Conservation (phyloP, 2,797 vertebrate genomes). For the Podargus strigoides region DNA sequence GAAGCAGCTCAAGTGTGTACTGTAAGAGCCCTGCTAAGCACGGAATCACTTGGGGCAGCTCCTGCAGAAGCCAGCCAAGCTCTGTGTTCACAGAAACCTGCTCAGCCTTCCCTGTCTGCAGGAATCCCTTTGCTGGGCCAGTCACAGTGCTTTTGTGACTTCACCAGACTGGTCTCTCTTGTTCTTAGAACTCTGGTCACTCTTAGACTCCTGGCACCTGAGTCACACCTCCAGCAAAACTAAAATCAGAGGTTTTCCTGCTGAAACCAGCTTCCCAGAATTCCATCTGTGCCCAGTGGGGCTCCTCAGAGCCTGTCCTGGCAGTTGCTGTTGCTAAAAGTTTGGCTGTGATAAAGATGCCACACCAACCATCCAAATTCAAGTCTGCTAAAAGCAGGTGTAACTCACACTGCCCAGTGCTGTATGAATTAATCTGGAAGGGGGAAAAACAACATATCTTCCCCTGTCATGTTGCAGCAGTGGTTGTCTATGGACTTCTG, state of each 20-base stretch:
- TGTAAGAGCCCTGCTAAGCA: not conserved
- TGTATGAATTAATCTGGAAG: not conserved
- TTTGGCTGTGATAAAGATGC: not conserved
- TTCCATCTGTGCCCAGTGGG: not conserved
- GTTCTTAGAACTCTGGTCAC: not conserved
- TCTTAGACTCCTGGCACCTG: not conserved
- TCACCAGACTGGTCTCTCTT: fast-evolving
- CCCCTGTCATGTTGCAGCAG: not conserved
- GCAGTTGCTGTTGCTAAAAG: not conserved
- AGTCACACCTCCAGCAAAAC: not conserved
- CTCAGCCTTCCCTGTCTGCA: not conserved
- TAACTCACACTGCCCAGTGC: not conserved
- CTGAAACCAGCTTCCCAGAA: not conserved
- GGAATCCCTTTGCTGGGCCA: not conserved
- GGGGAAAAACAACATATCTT: not conserved
- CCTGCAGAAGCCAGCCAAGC: fast-evolving
- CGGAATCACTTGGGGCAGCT: not conserved
- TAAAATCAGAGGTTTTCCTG: not conserved
- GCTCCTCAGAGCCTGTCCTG: not conserved
- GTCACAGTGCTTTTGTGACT: not conserved
- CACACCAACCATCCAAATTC: not conserved
- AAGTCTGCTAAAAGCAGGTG: not conserved
- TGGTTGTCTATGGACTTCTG: not conserved
- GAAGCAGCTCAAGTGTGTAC: not conserved
- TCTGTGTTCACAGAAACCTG: not conserved